These are phyloP conservation scores for Tricholaema leucomelas DNA, from an alignment of 2,113 vertebrate genomes.

Conservation along the genomic window DNA sequence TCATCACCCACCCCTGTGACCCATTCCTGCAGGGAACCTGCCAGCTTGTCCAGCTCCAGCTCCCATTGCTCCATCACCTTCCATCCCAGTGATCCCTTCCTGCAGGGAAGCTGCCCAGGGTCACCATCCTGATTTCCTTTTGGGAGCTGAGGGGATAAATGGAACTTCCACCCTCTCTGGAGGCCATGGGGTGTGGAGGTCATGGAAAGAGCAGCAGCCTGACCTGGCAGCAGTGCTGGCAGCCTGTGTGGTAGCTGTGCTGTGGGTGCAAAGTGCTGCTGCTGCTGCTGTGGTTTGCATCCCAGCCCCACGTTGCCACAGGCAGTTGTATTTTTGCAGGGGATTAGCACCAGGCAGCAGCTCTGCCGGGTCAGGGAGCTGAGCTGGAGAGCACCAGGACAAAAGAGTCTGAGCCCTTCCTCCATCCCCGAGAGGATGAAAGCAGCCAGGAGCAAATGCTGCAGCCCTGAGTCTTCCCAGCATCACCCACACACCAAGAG, in stretches of 20 bases:
- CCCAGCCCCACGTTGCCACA: not conserved
- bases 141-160: not conserved
- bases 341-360: not conserved
- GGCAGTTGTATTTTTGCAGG: not conserved
- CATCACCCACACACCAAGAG: rapidly evolving
- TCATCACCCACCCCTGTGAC: too few relatives aligned
- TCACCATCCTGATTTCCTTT: not conserved
- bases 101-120: too few relatives aligned
- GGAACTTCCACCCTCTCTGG: not conserved
- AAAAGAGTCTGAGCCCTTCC: not conserved
- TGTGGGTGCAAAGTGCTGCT: too few relatives aligned
- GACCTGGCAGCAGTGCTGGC: not conserved
- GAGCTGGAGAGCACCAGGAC: not conserved
- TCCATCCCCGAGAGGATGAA: not conserved
- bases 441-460: not conserved
- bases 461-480: not conserved
- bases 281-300: not conserved
- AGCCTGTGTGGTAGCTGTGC: too few relatives aligned
- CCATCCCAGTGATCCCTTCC: too few relatives aligned
- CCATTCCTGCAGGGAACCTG: too few relatives aligned
- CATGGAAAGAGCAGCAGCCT: rapidly evolving
- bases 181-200: not conserved
- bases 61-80: too few relatives aligned
- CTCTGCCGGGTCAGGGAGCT: not conserved
- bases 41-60: too few relatives aligned